Evolutionary conservation across 2,888 invertebrate species (phyloP).

Genomic region (Cephus pygmeus): DNA sequence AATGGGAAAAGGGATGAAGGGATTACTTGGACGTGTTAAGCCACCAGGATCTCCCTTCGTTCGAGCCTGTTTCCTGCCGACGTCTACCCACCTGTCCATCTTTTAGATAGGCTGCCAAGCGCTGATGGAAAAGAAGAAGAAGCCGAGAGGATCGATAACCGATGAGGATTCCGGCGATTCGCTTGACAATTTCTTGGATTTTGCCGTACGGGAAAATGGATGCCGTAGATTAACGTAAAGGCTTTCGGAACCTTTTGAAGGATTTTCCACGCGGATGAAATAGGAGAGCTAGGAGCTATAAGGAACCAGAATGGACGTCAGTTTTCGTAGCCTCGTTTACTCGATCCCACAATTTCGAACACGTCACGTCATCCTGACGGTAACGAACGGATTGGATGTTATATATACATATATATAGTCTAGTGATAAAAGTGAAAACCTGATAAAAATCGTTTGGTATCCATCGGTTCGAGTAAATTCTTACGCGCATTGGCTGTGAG

Average conservation of each 20-base stretch:
- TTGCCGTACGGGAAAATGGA: neutral
- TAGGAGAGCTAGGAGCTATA: neutral
- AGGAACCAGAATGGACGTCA: neutral
- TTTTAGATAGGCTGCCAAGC: slow-evolving; percentile 15
- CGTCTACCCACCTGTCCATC: slow-evolving; percentile 50
- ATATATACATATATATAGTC: neutral
- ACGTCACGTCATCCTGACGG: neutral
- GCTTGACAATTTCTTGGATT: neutral
- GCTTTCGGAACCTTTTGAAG: neutral
- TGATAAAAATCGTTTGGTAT: slow-evolving; percentile 3
- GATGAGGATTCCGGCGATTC: neutral
- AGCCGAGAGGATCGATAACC: neutral
- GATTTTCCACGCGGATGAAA: neutral
- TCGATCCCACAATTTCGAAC: neutral
- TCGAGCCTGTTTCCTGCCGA: slow-evolving; percentile 40
- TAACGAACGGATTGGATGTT: neutral
- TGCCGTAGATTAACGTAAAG: neutral
- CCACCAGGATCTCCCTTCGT: slow-evolving; percentile 48
- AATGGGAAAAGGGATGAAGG: slow-evolving; percentile 59
- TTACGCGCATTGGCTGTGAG: slow-evolving; percentile 1
- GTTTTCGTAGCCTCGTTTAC: neutral
- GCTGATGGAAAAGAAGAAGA: slow-evolving; percentile 1
- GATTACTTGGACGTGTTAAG: slow-evolving; percentile 61
- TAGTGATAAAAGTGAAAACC: neutral
- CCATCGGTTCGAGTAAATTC: slow-evolving; percentile 6